Evolutionary conservation across 2,888 invertebrate genomes (phyloP).

Genomic region (Dryomyza anilis): DNA sequence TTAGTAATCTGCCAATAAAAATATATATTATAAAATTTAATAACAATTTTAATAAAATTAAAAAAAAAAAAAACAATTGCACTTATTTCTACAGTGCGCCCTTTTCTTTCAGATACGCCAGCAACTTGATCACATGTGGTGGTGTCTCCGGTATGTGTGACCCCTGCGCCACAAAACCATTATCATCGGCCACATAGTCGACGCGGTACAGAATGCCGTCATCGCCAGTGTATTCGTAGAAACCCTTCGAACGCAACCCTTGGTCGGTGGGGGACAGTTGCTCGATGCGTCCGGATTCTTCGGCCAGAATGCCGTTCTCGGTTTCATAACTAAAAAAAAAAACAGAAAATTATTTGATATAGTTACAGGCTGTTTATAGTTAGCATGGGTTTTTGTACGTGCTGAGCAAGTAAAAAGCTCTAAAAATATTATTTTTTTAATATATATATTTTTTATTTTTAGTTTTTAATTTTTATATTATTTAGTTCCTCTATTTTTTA

Average conservation of each 20-base stretch:
- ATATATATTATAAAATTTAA: too few relatives aligned
- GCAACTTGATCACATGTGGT: constrained; percentile 68
- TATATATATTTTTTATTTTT: too few relatives aligned
- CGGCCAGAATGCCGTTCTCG: constrained; percentile 64
- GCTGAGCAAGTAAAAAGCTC: too few relatives aligned
- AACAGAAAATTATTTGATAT: constrained; percentile 13
- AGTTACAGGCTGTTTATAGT: constrained; percentile 24
- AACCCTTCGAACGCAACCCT: constrained; percentile 69
- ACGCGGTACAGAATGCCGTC: constrained; percentile 64
- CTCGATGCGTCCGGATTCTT: constrained; percentile 66
- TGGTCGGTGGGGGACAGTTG: constrained; percentile 63
- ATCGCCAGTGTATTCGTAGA: constrained; percentile 71
- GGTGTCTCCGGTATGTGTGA: constrained; percentile 63
- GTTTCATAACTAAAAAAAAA: constrained; percentile 62
- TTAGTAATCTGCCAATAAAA: too few relatives aligned
- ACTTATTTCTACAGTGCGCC: constrained; percentile 33
- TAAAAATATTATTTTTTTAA: too few relatives aligned
- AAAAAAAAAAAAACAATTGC: too few relatives aligned
- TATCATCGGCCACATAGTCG: constrained; percentile 66
- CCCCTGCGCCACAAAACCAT: constrained; percentile 62
- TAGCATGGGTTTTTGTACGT: not conserved
- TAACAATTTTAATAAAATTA: too few relatives aligned
- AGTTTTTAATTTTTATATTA: too few relatives aligned
- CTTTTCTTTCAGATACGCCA: constrained; percentile 66
- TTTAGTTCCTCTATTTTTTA: too few relatives aligned